Conservation (phyloP, 2,797 vertebrate species). For the Muscicapa comitata region DNA sequence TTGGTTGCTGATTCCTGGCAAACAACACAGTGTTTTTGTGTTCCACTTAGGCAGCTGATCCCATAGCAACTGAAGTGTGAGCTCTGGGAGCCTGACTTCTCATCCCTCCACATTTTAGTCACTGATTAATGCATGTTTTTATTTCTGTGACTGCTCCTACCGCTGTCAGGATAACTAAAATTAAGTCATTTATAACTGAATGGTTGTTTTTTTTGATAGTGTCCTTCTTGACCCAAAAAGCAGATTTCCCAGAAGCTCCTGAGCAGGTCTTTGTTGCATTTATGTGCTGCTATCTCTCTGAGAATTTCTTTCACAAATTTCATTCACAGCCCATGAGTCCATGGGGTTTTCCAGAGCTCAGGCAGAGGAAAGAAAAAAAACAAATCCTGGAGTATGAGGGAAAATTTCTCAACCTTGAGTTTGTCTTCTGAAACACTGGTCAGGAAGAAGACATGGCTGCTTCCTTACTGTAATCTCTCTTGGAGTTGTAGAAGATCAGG, state of each 20-base stretch:
- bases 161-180: not conserved
- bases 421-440: not conserved
- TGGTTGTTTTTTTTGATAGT: not conserved
- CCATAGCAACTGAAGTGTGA: not conserved
- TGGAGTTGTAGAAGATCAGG: not conserved
- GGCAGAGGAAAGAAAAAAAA: not conserved
- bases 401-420: not conserved
- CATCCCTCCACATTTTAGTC: not conserved
- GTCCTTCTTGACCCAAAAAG: not conserved
- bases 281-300: rapidly evolving
- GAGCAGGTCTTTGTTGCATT: not conserved
- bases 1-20: not conserved
- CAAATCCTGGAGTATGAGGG: too few species aligned
- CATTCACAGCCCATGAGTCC: not conserved
- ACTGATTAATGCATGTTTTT: rapidly evolving
- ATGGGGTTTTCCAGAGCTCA: not conserved
- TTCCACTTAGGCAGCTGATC: not conserved
- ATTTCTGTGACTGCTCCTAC: not conserved
- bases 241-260: not conserved
- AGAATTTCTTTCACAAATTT: not conserved
- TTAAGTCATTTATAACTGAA: not conserved
- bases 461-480: not conserved
- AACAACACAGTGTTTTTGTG: not conserved
- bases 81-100: not conserved
- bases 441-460: not conserved